Evolutionary conservation across 2,797 vertebrate genomes (phyloP), one percentile per base, ranked within the genome.

Genomic region (Vireo griseus): DNA sequence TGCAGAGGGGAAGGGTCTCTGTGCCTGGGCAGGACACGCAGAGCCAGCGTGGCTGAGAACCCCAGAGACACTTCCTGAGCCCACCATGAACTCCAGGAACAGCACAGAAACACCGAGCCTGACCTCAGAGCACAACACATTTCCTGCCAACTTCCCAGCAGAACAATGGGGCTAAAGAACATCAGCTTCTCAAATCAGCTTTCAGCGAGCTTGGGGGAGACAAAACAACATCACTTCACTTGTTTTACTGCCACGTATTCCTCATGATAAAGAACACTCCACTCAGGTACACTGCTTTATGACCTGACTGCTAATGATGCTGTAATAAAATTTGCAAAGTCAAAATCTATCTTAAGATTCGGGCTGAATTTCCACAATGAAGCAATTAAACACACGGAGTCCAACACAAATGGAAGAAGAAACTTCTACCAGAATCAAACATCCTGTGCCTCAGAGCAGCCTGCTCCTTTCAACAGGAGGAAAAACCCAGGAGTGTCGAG

Each of bases 131-230:
- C 86, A 22, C 15, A 13, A 13, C 67, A 13, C 10, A 4, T 14
- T 96, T 95, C 95, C 96, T 90, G 93, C 72, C 19, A 29, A 0
- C 92, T 88, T 90, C 92, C 94, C 78, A 10, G 58, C 2, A 88
- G 35, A 86, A 95, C 95, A 96, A 92, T 52, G 4, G 87, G 21
- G 54, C 91, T 58, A 15, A 45, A 59, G 72, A 84, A 75, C 87
- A 71, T 9, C 31, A 47, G 21, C 45, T 71, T 33, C 74, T 29
- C 67, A 40, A 24, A 75, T 5, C 86, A 29, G 67, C 71, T 33
- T 58, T 5, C 59, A 48, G 9, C 5, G n/a, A 44, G 81, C 33
- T 21, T 21, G 54, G 19, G 29, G 59, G 40, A 92, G 26, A 72
- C 68, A 25, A 77, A 90, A 25, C 24, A 50, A 59, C 54, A 55